Conservation (phyloP, 2,888 invertebrate species). For the Thymelicus acteon region DNA sequence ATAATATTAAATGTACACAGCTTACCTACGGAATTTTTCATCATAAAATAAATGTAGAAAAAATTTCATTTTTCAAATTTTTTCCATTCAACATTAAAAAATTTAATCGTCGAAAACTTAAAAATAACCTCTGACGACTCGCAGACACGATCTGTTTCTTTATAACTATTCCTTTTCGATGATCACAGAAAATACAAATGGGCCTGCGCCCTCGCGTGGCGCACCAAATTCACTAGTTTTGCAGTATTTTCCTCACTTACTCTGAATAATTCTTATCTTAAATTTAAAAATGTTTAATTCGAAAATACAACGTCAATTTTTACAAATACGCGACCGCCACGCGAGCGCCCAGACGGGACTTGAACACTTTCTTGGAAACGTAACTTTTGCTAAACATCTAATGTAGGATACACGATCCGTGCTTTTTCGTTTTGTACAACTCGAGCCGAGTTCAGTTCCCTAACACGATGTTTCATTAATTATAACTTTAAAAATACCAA, state of each 20-base stretch:
- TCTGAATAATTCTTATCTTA: constrained; percentile 57
- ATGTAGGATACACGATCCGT: constrained; percentile 83
- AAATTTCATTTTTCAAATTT: constrained; percentile 61
- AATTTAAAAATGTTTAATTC: constrained; percentile 61
- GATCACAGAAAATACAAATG: constrained; percentile 74
- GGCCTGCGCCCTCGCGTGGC: constrained; percentile 53
- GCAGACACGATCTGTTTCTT: constrained; percentile 70
- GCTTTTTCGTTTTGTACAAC: constrained; percentile 78
- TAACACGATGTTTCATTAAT: constrained; percentile 74
- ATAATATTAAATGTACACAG: constrained; percentile 75
- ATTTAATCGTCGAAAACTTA: constrained; percentile 74
- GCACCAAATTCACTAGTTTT: constrained; percentile 46
- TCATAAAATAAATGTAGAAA: constrained; percentile 80
- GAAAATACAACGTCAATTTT: constrained; percentile 64
- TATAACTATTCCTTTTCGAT: constrained; percentile 78
- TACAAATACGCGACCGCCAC: constrained; percentile 55
- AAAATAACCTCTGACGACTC: constrained; percentile 72
- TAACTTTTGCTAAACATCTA: constrained; percentile 80
- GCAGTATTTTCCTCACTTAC: constrained; percentile 48
- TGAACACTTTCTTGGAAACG: constrained; percentile 85
- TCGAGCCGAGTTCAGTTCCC: constrained; percentile 70
- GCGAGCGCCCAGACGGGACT: constrained; percentile 56
- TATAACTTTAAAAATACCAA: constrained; percentile 84
- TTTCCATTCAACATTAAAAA: constrained; percentile 72
- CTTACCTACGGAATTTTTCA: constrained; percentile 79